A percentile compares a stretch with the other conserved stretches of the same genome.
Conservation (phyloP, 2,888 invertebrate genomes). For the Lottia gigantea region DNA sequence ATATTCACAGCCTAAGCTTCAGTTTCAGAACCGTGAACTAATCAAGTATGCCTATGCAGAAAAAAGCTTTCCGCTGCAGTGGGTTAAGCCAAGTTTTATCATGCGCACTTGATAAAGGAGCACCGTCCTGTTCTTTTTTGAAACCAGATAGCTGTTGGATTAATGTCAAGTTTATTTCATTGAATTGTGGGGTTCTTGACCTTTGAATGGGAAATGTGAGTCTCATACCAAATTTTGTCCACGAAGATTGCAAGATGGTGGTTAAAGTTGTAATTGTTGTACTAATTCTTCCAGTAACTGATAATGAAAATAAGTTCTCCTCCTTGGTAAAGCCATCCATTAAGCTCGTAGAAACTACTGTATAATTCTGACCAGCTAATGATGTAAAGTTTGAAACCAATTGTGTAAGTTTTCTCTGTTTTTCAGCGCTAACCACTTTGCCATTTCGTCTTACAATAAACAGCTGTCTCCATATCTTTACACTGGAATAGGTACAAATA, state of each 20-base stretch:
- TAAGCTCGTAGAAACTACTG: neutral
- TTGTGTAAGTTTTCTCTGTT: neutral
- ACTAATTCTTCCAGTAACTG: neutral
- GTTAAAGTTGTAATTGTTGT: neutral
- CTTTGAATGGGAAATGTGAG: too few species aligned
- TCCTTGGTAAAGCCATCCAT: neutral
- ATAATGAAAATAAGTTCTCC: neutral
- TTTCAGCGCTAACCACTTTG: neutral
- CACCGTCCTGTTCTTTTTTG: too few species aligned
- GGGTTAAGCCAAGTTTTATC: too few species aligned
- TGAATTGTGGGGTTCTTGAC: too few species aligned
- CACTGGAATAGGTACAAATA: neutral
- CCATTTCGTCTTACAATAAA: slow-evolving; percentile 3
- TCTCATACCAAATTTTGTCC: neutral
- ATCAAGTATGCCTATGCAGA: too few species aligned
- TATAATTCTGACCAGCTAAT: neutral
- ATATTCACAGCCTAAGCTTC: too few species aligned
- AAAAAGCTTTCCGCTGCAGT: too few species aligned
- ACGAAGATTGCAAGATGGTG: neutral
- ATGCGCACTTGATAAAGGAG: too few species aligned
- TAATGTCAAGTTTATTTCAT: too few species aligned
- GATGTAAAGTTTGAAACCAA: neutral
- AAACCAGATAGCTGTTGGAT: too few species aligned
- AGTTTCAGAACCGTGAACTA: too few species aligned
- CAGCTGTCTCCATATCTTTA: neutral